Evolutionary conservation across 2,888 invertebrate genomes (phyloP), one percentile per base, ranked within the genome.

Genomic region (Ecdyonurus torrentis): DNA sequence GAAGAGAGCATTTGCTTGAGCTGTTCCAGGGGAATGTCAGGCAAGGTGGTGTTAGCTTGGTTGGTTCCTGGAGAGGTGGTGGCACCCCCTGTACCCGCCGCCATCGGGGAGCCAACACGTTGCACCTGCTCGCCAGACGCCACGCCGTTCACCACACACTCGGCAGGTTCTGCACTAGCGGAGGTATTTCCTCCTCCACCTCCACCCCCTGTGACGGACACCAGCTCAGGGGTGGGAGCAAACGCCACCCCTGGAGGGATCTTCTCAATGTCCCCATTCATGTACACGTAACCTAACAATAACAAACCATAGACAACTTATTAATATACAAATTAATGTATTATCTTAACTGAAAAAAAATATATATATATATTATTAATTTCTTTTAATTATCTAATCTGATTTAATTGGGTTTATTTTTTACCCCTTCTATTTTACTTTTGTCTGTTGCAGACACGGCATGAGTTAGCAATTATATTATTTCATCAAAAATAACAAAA

Each of bases 191-290:
- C 37, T 15, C 37, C 37, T 5, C 37, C 15, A 5, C 37, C 37
- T 15, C 37, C 37, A 15, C 37, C 37, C 15, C 37, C 37, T 37
- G 37, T 37, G 55, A n/a, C 55, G n/a, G 76, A 75, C 76, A 81
- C 77, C 71, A 81, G 76, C 74, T 85, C 84, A 80, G 84, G 82
- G 81, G 83, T 81, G 79, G 81, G 79, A 75, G 81, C 76, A 76
- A 81, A 84, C 73, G 82, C 81, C 79, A 82, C 82, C 81, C 82
- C 83, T 77, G 83, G 80, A 77, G 83, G 83, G 79, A 83, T 81
- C 80, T 85, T 85, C 76, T 83, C 84, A 78, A 85, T 81, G 81
- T 87, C 87, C 81, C 86, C 87, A 84, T 87, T 87, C 86, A 87
- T 86, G 82, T 84, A 87, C 79, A 84, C 84, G 80, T 83, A 83